Evolutionary conservation across 2,888 invertebrate species (phyloP).

Genomic region (Hypercompe scribonia): DNA sequence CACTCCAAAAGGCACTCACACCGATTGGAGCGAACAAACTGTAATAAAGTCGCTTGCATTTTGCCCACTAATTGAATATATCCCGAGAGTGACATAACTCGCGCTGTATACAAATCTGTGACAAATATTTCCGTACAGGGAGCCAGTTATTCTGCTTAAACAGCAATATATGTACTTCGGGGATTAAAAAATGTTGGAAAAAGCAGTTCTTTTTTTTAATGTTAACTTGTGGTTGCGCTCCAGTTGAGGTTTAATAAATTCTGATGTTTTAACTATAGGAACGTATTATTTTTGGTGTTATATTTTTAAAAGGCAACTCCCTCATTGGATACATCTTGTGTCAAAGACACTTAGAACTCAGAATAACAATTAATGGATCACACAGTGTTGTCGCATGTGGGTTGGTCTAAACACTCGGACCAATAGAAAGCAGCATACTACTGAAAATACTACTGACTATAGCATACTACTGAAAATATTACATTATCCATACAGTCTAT

Average conservation of each 20-base stretch:
- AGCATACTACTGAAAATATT: too few relatives aligned
- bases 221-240: constrained; percentile 1
- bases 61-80: constrained; percentile 67
- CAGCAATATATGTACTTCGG: constrained; percentile 66
- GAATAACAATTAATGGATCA: too few relatives aligned
- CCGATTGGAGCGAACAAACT: constrained; percentile 50
- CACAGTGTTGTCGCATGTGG: too few relatives aligned
- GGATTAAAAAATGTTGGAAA: constrained; percentile 48
- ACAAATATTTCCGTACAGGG: constrained; percentile 61
- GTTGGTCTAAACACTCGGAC: too few relatives aligned
- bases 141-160: constrained; percentile 70
- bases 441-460: too few relatives aligned
- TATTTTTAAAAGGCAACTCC: too few relatives aligned
- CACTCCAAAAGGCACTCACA: constrained; percentile 46
- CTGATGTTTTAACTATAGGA: constrained; percentile 4
- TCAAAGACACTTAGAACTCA: too few relatives aligned
- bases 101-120: constrained; percentile 56
- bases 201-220: constrained; percentile 45
- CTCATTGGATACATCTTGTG: too few relatives aligned
- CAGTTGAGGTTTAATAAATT: constrained; percentile 27
- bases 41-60: constrained; percentile 37
- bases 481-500: too few relatives aligned
- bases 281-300: not conserved
- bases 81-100: constrained; percentile 66
- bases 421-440: too few relatives aligned